These are phyloP conservation scores for Gibbula magus DNA, from an alignment of 2,888 invertebrate genomes.

Conservation along the genomic window DNA sequence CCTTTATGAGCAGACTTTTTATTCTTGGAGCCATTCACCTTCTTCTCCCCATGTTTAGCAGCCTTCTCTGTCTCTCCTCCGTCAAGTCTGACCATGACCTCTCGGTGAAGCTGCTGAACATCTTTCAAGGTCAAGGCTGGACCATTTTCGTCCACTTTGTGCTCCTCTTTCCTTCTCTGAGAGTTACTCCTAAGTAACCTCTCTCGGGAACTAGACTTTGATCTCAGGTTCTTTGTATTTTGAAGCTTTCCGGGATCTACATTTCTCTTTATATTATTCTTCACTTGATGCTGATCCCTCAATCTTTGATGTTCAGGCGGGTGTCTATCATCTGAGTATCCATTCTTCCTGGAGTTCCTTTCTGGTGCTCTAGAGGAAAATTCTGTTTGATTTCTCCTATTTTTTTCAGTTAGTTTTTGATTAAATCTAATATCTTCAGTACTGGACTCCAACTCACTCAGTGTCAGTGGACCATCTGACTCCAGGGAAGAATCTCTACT, in stretches of 20 bases:
- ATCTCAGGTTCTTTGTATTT: too few species aligned
- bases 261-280: too few species aligned
- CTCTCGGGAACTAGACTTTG: too few species aligned
- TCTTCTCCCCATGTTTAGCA: not conserved
- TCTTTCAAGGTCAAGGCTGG: not conserved
- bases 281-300: too few species aligned
- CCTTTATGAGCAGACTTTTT: not conserved
- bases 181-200: not conserved
- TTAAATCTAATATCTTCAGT: not conserved
- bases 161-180: not conserved
- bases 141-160: not conserved
- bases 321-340: too few species aligned
- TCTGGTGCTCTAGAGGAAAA: too few species aligned
- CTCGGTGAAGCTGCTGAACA: slow-evolving; percentile 17
- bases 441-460: not conserved
- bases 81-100: not conserved
- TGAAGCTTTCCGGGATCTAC: too few species aligned
- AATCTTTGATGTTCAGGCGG: too few species aligned
- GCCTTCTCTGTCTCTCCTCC: not conserved
- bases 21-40: not conserved
- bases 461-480: not conserved
- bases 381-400: too few species aligned
- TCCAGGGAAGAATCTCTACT: not conserved
- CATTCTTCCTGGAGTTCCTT: too few species aligned
- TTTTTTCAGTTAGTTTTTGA: too few species aligned